These are phyloP conservation scores for Scaptomyza caliginosa DNA, from an alignment of 2,888 invertebrate species.

Conservation along the genomic window DNA sequence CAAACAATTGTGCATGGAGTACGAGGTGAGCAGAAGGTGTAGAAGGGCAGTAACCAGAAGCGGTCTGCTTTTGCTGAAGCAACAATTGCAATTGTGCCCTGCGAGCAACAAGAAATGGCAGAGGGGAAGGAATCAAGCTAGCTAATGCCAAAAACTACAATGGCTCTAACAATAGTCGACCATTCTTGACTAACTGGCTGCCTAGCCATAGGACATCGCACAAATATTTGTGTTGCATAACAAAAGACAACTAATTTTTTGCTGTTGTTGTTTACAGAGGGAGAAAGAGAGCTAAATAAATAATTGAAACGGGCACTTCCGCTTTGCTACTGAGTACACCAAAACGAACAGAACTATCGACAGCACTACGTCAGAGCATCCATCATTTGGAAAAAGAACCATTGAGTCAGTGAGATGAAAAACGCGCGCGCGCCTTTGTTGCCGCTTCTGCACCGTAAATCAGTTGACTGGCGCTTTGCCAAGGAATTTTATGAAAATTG, in stretches of 20 bases:
- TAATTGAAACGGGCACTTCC: constrained; percentile 76
- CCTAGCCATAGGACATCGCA: constrained; percentile 35
- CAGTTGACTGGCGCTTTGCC: constrained; percentile 71
- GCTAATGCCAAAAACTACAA: constrained; percentile 62
- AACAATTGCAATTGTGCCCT: constrained; percentile 75
- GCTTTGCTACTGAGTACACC: constrained; percentile 41
- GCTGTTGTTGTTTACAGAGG: constrained; percentile 16
- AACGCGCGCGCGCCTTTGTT: constrained; percentile 36
- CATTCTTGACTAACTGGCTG: neutral
- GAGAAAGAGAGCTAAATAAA: constrained; percentile 58
- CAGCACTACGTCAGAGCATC: constrained; percentile 63
- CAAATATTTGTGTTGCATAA: constrained; percentile 68
- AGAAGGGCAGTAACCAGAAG: neutral
- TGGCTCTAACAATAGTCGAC: constrained; percentile 49
- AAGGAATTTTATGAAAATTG: constrained; percentile 74
- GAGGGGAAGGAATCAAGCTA: constrained; percentile 6
- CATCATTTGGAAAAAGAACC: constrained; percentile 60
- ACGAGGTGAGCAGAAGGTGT: neutral
- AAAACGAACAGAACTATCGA: constrained; percentile 8
- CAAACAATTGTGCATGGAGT: constrained; percentile 58
- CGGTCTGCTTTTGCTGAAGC: constrained; percentile 40
- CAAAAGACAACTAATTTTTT: constrained; percentile 71
- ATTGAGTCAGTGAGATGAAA: constrained; percentile 58
- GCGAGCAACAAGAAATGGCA: neutral
- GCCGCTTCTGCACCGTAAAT: constrained; percentile 63